Evolutionary conservation across 2,797 vertebrate genomes (phyloP), one percentile per base, ranked within the genome.

Genomic region (Danio aesculapii): DNA sequence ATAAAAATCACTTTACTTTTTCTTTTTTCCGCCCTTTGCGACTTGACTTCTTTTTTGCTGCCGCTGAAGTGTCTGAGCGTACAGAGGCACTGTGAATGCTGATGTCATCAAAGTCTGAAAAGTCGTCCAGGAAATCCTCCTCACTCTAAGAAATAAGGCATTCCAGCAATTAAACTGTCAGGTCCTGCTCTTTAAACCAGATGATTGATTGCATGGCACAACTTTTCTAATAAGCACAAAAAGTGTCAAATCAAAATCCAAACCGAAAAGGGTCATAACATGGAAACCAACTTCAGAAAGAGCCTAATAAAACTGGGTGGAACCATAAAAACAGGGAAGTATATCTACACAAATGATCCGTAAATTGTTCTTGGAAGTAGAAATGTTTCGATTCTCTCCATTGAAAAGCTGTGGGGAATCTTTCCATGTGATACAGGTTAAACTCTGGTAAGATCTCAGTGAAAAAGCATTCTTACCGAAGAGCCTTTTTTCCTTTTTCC

Each of bases 401-500:
- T 8, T 58, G 16, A 46, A 71, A 43, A 58, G 46, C 75, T 6
- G 17, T 12, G 57, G 57, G 64, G 39, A 59, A 75, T 55, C 6
- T 75, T 53, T 79, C 49, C 63, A 63, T n/a, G 59, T 76, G 82
- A 59, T 57, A 39, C 59, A 67, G 59, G 50, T 57, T 64, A 59
- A 80, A 5, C 47, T 8, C 9, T 47, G 17, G 44, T 41, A 77
- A 67, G 30, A 39, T 46, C 66, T 81, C 11, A 58, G 16, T 58
- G 50, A 50, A 74, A 67, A 49, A 16, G 1, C 41, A 67, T 53
- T 58, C 96, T 91, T 90, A 99, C 98, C 78, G 97, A 99, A 64
- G 97, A 99, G 1, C 94, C 94, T 86, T 97, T 99, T 95, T 98
- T 99, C 92, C 98, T 96, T 92, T 99, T 99, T 91, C 86, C 95